These are phyloP conservation scores for Actenoides lindsayi DNA, from an alignment of 2,113 vertebrate species.

Conservation along the genomic window DNA sequence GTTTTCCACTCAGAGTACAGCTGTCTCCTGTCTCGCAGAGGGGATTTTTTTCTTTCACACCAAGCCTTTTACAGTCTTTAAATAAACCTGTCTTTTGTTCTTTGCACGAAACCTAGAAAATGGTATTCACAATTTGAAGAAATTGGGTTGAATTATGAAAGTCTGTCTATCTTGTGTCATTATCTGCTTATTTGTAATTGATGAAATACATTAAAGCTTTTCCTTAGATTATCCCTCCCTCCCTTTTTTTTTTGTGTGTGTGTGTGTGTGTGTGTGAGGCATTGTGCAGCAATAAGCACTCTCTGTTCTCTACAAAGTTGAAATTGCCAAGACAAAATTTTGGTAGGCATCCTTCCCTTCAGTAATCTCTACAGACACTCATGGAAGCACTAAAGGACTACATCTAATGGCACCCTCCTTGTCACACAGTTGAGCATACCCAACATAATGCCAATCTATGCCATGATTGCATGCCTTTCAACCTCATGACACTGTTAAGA, in stretches of 20 bases:
- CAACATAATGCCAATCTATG: not conserved
- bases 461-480: not conserved
- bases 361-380: not conserved
- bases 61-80: not conserved
- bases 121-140: not conserved
- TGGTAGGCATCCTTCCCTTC: not conserved
- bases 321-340: not conserved
- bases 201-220: not conserved
- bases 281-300: not conserved
- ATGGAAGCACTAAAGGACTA: not conserved
- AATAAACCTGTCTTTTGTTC: not conserved
- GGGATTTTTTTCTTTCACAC: not conserved
- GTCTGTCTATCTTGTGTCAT: not conserved
- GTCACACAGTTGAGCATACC: not conserved
- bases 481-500: not conserved
- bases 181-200: not conserved
- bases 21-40: not conserved
- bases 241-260: too few species aligned
- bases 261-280: not conserved
- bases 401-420: not conserved
- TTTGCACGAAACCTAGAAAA: not conserved
- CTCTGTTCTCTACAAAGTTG: not conserved
- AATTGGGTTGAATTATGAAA: not conserved
- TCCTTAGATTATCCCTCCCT: not conserved
- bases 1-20: not conserved